phyloP scores from a whole-genome alignment of 1,140 invertebrate genomes.

The Papilio aristodemus region DNA sequence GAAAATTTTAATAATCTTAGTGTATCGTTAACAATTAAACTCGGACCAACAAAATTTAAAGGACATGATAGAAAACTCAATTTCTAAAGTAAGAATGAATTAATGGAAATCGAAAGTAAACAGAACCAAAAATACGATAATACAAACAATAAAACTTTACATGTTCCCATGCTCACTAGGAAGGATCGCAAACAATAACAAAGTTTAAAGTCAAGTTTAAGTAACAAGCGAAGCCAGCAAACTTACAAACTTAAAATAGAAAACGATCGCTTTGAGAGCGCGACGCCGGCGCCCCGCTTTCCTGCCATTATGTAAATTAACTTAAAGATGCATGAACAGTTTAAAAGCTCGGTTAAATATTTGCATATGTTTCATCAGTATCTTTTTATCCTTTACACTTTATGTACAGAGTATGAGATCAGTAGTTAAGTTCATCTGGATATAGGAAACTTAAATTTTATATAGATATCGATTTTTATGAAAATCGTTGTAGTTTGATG shows the following conservation, averaged over 20 bases:
- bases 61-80: too few species aligned
- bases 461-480: too few species aligned
- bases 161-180: not conserved
- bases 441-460: too few species aligned
- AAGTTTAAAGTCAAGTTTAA: slow-evolving; percentile 30
- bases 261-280: slow-evolving; percentile 30
- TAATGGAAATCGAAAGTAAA: slow-evolving; percentile 1
- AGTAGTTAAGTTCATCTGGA: too few species aligned
- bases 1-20: too few species aligned
- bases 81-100: not conserved
- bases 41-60: too few species aligned
- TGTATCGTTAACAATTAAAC: too few species aligned
- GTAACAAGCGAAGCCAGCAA: slow-evolving; percentile 25
- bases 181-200: slow-evolving; percentile 24
- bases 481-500: too few species aligned
- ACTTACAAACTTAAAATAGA: slow-evolving; percentile 29
- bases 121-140: not conserved
- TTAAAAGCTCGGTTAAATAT: slow-evolving; percentile 10
- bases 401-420: not conserved
- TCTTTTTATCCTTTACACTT: slow-evolving; percentile 4
- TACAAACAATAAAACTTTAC: slow-evolving; percentile 11
- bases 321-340: slow-evolving; percentile 23
- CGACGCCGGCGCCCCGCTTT: not conserved
- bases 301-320: slow-evolving; percentile 26
- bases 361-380: slow-evolving; percentile 11